Evolutionary conservation across 1,140 invertebrate species (phyloP).

Genomic region (Ganaspis sp.): DNA sequence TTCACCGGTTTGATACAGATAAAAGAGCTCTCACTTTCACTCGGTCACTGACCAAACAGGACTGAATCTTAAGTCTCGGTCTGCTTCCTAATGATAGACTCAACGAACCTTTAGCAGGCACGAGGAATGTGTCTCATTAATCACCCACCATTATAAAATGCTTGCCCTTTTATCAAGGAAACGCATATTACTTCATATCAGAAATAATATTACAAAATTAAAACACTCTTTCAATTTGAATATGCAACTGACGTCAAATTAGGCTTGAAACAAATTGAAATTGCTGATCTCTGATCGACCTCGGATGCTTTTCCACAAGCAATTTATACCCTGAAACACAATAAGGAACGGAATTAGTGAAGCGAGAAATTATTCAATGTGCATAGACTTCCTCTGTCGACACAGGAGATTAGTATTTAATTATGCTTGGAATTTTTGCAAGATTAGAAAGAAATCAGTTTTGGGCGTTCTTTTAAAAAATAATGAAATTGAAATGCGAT

Average conservation of each 20-base stretch:
- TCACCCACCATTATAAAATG: neutral
- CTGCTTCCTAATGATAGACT: slow-evolving; percentile 52
- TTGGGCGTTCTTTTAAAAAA: too few species aligned
- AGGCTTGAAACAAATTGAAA: neutral
- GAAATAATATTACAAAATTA: neutral
- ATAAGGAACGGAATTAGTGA: neutral
- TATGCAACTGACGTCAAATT: neutral
- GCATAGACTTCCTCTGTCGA: neutral
- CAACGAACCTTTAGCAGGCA: slow-evolving; percentile 41
- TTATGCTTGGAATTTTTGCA: neutral
- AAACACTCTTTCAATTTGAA: too few species aligned
- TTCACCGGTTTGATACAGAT: slow-evolving; percentile 48
- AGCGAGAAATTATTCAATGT: slow-evolving; percentile 4
- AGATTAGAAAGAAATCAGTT: too few species aligned
- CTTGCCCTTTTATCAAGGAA: neutral
- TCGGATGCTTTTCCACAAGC: neutral
- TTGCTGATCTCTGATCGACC: neutral
- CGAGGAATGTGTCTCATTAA: slow-evolving; percentile 47
- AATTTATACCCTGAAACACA: neutral
- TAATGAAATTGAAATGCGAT: too few species aligned
- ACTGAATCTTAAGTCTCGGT: slow-evolving; percentile 50
- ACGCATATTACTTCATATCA: neutral
- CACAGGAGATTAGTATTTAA: neutral
- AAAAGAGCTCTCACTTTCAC: slow-evolving; percentile 68
- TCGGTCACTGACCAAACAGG: slow-evolving; percentile 55